phyloP scores from a whole-genome alignment of 2,888 invertebrate species.

The Sesia apiformis region DNA sequence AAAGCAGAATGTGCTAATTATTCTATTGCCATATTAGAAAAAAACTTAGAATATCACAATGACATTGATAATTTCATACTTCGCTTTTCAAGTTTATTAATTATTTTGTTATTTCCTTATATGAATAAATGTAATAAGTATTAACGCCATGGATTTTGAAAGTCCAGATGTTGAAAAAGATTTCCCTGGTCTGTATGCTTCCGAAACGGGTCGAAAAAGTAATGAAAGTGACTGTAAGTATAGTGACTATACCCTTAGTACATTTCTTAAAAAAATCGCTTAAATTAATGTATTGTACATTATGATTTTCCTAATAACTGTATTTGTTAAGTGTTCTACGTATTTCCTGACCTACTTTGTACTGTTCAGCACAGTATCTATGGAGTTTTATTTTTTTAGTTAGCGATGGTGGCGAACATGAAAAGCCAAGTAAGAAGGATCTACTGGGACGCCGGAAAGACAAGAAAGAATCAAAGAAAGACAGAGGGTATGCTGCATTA shows the following conservation, averaged over 20 bases:
- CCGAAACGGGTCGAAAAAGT: constrained; percentile 83
- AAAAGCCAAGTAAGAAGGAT: constrained; percentile 86
- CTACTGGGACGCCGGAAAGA: constrained; percentile 86
- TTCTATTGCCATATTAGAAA: too few relatives aligned
- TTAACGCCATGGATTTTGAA: constrained; percentile 81
- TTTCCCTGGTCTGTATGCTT: constrained; percentile 90
- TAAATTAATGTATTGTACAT: too few relatives aligned
- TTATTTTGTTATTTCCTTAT: too few relatives aligned
- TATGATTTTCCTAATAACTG: too few relatives aligned
- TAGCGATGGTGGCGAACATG: constrained; percentile 88
- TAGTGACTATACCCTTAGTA: background rate
- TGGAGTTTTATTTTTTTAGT: constrained; percentile 55
- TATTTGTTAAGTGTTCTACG: background rate
- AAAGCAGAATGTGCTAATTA: too few relatives aligned
- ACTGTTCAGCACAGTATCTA: too few relatives aligned
- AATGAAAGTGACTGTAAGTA: constrained; percentile 90
- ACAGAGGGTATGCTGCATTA: constrained; percentile 92
- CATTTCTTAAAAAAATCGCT: background rate
- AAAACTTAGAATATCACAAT: too few relatives aligned
- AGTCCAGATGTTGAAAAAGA: constrained; percentile 93
- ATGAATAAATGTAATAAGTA: too few relatives aligned
- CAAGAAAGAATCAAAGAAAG: constrained; percentile 86
- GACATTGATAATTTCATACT: too few relatives aligned
- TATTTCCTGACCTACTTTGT: too few relatives aligned
- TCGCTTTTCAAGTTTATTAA: too few relatives aligned